Percentiles rank a stretch among this genome's conserved stretches.
Conservation (phyloP, 1,140 invertebrate species). For the Aphelenchoides fujianensis region DNA sequence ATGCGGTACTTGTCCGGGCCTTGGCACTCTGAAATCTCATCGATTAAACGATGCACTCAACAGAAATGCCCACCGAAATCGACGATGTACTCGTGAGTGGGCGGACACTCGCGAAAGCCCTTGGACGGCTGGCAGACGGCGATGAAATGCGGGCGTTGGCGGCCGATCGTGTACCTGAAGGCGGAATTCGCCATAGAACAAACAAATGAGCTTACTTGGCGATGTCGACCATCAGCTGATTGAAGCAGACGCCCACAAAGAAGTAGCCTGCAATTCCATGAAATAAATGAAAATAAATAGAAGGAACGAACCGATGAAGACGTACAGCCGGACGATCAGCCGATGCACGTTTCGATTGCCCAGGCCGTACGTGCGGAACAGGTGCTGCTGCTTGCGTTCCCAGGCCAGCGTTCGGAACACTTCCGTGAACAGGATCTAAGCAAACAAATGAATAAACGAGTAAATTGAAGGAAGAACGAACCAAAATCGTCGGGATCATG, state of each 20-base stretch:
- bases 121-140: constrained; percentile 67
- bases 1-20: constrained; percentile 52
- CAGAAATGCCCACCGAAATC: no score
- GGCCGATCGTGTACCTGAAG: constrained; percentile 84
- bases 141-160: constrained; percentile 86
- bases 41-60: no score
- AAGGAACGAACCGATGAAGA: no score
- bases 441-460: no score
- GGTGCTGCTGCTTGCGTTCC: constrained; percentile 45
- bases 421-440: constrained; percentile 55
- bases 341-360: constrained; percentile 49
- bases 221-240: no score
- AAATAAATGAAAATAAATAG: no score
- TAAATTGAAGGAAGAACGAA: no score
- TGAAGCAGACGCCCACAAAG: constrained; percentile 61
- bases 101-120: constrained; percentile 41
- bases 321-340: constrained; percentile 57
- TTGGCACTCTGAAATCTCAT: no score
- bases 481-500: constrained; percentile 47
- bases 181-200: no score
- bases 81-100: constrained; percentile 62
- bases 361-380: constrained; percentile 55
- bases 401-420: constrained; percentile 54
- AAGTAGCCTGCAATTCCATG: no score
- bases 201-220: no score